These are phyloP conservation scores for Andrena dorsata DNA, from an alignment of 2,888 invertebrate genomes.

Conservation along the genomic window DNA sequence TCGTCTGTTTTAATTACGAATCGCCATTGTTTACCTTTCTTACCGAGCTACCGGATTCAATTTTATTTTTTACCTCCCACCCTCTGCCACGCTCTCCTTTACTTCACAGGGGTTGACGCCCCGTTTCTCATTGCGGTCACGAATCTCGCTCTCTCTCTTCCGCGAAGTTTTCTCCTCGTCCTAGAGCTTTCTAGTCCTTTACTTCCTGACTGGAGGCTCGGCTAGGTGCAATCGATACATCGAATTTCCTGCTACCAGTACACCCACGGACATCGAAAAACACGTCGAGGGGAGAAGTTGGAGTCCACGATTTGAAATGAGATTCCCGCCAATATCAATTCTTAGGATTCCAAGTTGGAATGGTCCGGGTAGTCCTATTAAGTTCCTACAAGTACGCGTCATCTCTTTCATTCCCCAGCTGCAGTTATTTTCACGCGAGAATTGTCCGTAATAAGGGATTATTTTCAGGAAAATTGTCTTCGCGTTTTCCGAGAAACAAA, in stretches of 20 bases:
- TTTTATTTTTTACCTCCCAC: slow-evolving; percentile 39
- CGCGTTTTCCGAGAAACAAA: slow-evolving; percentile 2
- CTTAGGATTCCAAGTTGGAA: too few species aligned
- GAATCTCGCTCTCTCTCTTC: not conserved
- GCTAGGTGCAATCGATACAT: slow-evolving; percentile 48
- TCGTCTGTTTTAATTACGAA: slow-evolving; percentile 58
- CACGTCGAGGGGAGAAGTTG: not conserved
- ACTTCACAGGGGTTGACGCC: not conserved
- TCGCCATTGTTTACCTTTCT: slow-evolving; percentile 48
- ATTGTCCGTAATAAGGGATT: slow-evolving; percentile 9
- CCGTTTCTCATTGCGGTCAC: not conserved
- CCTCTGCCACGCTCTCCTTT: not conserved
- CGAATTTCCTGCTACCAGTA: slow-evolving; percentile 14
- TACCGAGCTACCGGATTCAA: slow-evolving; percentile 33
- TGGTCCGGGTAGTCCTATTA: too few species aligned
- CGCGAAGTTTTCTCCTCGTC: not conserved
- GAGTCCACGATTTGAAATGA: slow-evolving; percentile 6
- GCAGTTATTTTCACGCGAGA: not conserved
- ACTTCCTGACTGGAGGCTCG: not conserved
- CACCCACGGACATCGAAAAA: not conserved
- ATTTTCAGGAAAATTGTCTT: slow-evolving; percentile 1
- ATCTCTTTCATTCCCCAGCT: not conserved
- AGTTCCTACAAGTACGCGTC: too few species aligned
- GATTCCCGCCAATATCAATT: not conserved
- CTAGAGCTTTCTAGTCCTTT: not conserved